Evolutionary conservation across 2,113 vertebrate species (phyloP), one percentile per base, ranked within the genome.

Genomic region (Brachypodius melanocephalos): DNA sequence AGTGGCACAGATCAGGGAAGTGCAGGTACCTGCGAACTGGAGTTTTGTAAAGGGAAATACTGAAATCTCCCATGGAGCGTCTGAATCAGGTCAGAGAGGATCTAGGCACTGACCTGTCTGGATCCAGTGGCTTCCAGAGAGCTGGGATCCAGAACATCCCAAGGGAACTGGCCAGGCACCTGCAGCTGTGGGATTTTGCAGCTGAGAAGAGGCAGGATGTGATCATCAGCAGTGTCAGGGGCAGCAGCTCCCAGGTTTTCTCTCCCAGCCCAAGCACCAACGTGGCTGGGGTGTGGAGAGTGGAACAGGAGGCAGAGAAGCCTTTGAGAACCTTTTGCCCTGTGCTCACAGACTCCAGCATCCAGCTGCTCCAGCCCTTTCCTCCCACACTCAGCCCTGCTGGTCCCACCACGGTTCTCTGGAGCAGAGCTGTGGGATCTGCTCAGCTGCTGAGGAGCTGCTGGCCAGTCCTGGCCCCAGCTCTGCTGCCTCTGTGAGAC

Each of bases 361-460:
- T 5, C 9, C 65, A 48, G 19, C 42, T 88, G 45, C 61, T 69
- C 19, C 69, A 40, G 45, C 0, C 2, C 22, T 45, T 77, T 55
- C 36, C 36, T 72, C 36, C 45, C 36, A 22, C 24, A 21, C 17
- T 1, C 48, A 61, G 13, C 18, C 45, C 40, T 45, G 7, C n/a
- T 4, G 8, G 12, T 38, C 55, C 2, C 0, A 68, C 17, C 7
- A 1, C 0, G 1, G 32, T 34, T 28, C 31, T 12, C 48, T 28
- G 52, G 52, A 72, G 57, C 72, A 75, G 81, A 58, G 28, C 43
- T 76, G 15, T 19, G 16, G 51, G n/a, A 9, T 77, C 43, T 88
- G 77, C 43, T 65, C 43, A 32, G 42, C 46, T 71, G 49, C 57
- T 52, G 67, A 48, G 62, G 58, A 6, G 14, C 76, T 89, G 48